Percentiles rank a stretch among this genome's conserved stretches.
Evolutionary conservation across 2,797 vertebrate species (phyloP).

Genomic region (Pseudomugil gertrudae): DNA sequence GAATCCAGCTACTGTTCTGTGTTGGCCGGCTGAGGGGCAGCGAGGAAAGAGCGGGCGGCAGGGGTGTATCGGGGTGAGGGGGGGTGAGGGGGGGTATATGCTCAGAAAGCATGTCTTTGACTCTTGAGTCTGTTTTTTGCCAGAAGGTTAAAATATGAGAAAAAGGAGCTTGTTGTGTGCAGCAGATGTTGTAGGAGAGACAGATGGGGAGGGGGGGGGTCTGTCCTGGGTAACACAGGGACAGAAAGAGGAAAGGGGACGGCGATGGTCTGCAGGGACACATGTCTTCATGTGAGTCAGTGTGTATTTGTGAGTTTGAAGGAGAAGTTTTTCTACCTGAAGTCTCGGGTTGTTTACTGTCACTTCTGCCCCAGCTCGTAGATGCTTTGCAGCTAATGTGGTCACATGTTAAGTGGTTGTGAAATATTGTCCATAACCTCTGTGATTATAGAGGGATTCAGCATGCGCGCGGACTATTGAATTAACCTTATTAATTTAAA

Average conservation of each 20-base stretch:
- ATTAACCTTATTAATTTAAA: not conserved
- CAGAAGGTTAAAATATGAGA: slow-evolving; percentile 73
- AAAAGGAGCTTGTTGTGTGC: slow-evolving; percentile 77
- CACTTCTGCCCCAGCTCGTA: slow-evolving; percentile 21
- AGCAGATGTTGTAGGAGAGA: slow-evolving; percentile 57
- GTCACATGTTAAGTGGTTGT: slow-evolving; percentile 19
- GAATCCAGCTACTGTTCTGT: slow-evolving; percentile 79
- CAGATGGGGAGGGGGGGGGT: slow-evolving; percentile 30
- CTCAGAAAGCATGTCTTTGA: slow-evolving; percentile 81
- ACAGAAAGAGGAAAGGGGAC: slow-evolving; percentile 43
- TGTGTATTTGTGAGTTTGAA: slow-evolving; percentile 14
- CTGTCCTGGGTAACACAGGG: slow-evolving; percentile 28
- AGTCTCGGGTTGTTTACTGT: slow-evolving; percentile 46
- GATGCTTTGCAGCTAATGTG: not conserved
- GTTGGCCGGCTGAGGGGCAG: slow-evolving; percentile 53
- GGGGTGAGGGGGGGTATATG: slow-evolving; percentile 49
- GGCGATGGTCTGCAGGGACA: slow-evolving; percentile 45
- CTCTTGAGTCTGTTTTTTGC: slow-evolving; percentile 53
- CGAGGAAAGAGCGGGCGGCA: slow-evolving; percentile 20
- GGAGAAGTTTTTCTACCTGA: slow-evolving; percentile 16
- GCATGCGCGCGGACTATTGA: not conserved
- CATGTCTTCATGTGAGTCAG: slow-evolving; percentile 44
- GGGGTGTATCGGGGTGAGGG: not conserved
- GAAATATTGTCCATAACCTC: slow-evolving; percentile 12
- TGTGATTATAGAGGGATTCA: not conserved